A percentile compares a stretch with the other conserved stretches of the same genome.
These are phyloP conservation scores for Synanceia verrucosa DNA, from an alignment of 2,797 vertebrate species.

Conservation along the genomic window DNA sequence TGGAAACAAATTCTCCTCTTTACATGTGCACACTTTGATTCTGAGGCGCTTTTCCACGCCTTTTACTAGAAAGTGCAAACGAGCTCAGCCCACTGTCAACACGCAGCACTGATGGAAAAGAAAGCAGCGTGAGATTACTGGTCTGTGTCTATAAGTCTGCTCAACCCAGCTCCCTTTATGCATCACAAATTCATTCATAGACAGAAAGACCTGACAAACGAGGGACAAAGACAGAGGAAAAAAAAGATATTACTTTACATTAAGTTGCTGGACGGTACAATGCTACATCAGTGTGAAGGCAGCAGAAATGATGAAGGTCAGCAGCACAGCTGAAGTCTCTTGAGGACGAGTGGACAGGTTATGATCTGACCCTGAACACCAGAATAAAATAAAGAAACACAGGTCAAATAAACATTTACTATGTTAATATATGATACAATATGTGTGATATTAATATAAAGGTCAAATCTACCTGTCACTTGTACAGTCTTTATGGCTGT, in stretches of 20 bases:
- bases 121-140: neutral
- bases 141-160: conserved; percentile 7
- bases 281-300: neutral
- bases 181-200: neutral
- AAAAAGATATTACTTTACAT: neutral
- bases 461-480: conserved; percentile 42
- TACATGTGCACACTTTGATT: neutral
- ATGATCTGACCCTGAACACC: fast-evolving
- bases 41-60: neutral
- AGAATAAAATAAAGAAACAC: neutral
- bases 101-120: neutral
- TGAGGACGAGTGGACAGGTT: conserved; percentile 12
- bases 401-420: neutral
- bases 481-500: conserved; percentile 18
- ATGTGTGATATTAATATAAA: neutral
- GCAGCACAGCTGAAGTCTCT: conserved; percentile 12
- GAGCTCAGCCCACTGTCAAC: conserved; percentile 22
- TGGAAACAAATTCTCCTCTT: neutral
- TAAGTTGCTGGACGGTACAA: neutral
- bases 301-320: conserved; percentile 6
- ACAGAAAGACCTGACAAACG: neutral
- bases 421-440: neutral
- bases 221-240: neutral
- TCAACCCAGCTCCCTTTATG: neutral
- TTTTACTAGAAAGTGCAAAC: conserved; percentile 6